Evolutionary conservation across 2,888 invertebrate species (phyloP).

Genomic region (Iselma pallidipennis): DNA sequence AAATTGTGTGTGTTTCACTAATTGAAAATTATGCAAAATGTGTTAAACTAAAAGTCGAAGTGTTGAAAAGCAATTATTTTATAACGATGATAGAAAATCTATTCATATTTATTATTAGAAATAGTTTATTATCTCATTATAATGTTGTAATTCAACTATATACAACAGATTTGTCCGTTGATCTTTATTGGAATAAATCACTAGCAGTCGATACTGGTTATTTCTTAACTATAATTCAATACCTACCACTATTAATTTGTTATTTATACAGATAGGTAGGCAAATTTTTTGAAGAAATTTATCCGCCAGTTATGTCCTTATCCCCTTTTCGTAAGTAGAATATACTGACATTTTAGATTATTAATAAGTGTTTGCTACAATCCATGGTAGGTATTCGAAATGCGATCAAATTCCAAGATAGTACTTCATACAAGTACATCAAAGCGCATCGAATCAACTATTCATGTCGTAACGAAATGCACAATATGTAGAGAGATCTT

Average conservation of each 20-base stretch:
- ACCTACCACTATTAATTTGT: neutral
- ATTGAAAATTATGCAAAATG: conserved; percentile 2
- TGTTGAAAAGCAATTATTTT: no score
- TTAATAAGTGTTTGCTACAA: neutral
- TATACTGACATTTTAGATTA: neutral
- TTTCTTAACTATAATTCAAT: neutral
- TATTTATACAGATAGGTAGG: neutral
- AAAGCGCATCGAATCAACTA: no score
- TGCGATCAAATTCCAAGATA: no score
- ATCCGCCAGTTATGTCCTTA: neutral
- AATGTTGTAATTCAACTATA: neutral
- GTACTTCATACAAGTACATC: no score
- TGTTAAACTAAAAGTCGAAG: no score
- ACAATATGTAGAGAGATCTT: no score
- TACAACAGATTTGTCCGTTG: neutral
- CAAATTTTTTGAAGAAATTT: no score
- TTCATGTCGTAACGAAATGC: no score
- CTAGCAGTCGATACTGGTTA: neutral
- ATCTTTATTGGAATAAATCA: neutral
- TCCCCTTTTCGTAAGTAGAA: neutral
- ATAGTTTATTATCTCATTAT: conserved; percentile 1
- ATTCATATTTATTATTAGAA: neutral
- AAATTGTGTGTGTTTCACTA: conserved; percentile 5
- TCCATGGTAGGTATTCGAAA: no score
- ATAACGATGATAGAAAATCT: no score